Evolutionary conservation across 1,140 invertebrate species (phyloP).

Genomic region (Drosophila kanapiae): DNA sequence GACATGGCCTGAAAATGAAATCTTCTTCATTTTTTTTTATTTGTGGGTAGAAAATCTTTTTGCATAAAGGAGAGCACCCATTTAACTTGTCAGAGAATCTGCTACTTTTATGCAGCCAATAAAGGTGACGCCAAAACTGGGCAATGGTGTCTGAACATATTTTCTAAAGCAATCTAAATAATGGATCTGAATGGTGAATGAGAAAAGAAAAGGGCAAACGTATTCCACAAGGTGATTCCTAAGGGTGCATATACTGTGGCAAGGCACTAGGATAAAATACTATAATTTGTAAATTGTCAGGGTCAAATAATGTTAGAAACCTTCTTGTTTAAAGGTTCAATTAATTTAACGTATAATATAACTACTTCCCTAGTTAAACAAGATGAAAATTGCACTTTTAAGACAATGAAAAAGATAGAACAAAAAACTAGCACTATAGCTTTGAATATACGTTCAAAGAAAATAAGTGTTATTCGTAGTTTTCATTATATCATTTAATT

Average conservation of each 20-base stretch:
- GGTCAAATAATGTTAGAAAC: too few species aligned
- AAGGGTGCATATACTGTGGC: too few species aligned
- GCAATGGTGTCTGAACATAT: conserved; percentile 6
- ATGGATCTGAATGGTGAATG: not conserved
- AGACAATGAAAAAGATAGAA: too few species aligned
- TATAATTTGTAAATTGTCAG: not conserved
- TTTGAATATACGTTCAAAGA: too few species aligned
- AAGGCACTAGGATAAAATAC: not conserved
- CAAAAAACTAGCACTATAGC: too few species aligned
- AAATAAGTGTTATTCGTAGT: too few species aligned
- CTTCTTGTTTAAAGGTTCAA: too few species aligned
- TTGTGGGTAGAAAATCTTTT: conserved; percentile 10
- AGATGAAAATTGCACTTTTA: too few species aligned
- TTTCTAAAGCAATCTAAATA: conserved; percentile 22
- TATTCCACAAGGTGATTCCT: not conserved
- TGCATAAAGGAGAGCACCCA: conserved; percentile 28
- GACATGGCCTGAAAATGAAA: conserved; percentile 38
- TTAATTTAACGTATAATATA: too few species aligned
- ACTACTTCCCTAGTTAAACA: too few species aligned
- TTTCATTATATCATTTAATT: too few species aligned
- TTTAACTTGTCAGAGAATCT: conserved; percentile 17
- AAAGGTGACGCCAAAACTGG: conserved; percentile 8
- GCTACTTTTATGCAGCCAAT: not conserved
- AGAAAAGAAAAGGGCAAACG: too few species aligned
- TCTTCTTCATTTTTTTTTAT: conserved; percentile 4